phyloP scores from a whole-genome alignment of 2,113 vertebrate species.

The Protomyctophum bolini region DNA sequence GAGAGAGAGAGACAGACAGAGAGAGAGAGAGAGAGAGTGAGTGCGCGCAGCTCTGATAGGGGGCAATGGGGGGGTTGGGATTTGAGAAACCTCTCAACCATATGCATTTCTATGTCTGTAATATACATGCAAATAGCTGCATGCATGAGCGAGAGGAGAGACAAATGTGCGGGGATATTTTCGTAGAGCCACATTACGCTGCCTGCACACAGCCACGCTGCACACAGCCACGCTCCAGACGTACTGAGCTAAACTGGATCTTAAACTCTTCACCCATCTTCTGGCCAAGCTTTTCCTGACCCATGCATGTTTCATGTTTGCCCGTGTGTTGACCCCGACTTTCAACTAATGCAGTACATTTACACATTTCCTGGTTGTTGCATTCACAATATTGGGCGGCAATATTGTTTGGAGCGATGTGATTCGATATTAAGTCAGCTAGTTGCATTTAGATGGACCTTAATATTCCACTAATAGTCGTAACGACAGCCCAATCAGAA shows the following conservation, averaged over 20 bases:
- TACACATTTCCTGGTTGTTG: too few relatives aligned
- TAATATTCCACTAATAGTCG: too few relatives aligned
- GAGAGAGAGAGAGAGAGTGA: conserved; percentile 20
- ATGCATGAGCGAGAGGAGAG: conserved; percentile 55
- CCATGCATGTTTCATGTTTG: too few relatives aligned
- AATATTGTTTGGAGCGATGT: too few relatives aligned
- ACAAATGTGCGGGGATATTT: conserved; percentile 43
- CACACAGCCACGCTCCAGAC: conserved; percentile 49
- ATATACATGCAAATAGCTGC: conserved; percentile 71
- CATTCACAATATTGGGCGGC: too few relatives aligned
- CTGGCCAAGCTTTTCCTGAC: conserved; percentile 3
- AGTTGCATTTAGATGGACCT: too few relatives aligned
- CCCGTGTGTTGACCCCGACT: background rate
- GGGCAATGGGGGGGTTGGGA: conserved; percentile 38
- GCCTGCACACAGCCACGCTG: conserved; percentile 49
- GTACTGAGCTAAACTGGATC: conserved; percentile 30
- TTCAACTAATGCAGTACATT: background rate
- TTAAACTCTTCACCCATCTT: conserved; percentile 42
- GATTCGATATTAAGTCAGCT: too few relatives aligned
- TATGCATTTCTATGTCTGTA: conserved; percentile 63
- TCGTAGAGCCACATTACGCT: conserved; percentile 41
- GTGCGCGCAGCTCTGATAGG: background rate
- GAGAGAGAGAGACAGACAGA: conserved; percentile 21
- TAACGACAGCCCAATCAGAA: too few relatives aligned
- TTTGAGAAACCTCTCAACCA: conserved; percentile 58